Base-by-base conservation (phyloP, 2,797 vertebrate genomes). In the Rhyacichthys aspro region DNA sequence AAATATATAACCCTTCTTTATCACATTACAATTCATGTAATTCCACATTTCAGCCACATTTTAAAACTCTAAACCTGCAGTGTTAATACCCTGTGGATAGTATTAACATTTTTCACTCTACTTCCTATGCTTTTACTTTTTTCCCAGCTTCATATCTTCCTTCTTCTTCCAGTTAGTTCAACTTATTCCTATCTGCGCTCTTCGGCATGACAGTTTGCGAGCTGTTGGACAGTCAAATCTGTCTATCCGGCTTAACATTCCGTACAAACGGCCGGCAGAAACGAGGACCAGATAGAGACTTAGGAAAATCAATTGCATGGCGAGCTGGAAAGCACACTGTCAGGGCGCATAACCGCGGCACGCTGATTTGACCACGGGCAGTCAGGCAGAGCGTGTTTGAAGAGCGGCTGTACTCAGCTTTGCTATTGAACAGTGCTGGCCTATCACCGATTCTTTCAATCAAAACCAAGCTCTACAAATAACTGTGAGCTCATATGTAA, bases 291-390 rank as follows among this genome's bases (percentile, higher is more conserved):
- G 72, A 72, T 56, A 68, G 67, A 78, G 74, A 81, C 61, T 77
- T 72, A 60, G 72, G 50, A 83, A 82, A 84, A 85, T 85, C 83
- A 78, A 84, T 82, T 68, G 65, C 46, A n/a, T 62, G 38, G 61
- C 46, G 52, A 63, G 69, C 70, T 69, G 66, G 60, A 77, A 82
- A 72, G 68, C 70, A 63, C 68, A 80, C 74, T 76, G 76, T 82
- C 81, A 75, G 74, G 77, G 44, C 73, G 39, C 67, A 76, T 78
- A 78, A 78, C 67, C 65, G 60, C 57, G 59, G 75, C 57, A 36
- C 69, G 37, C 70, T 71, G 75, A 76, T 82, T 82, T 74, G 53
- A 83, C 67, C 70, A 67, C 66, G 19, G 67, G 55, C 78, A 81
- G 79, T 73, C 65, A 76, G 74, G 65, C 78, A 52, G 75, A 74